Evolutionary conservation across 1,140 invertebrate genomes (phyloP).

Genomic region (Agrypnia vestita): DNA sequence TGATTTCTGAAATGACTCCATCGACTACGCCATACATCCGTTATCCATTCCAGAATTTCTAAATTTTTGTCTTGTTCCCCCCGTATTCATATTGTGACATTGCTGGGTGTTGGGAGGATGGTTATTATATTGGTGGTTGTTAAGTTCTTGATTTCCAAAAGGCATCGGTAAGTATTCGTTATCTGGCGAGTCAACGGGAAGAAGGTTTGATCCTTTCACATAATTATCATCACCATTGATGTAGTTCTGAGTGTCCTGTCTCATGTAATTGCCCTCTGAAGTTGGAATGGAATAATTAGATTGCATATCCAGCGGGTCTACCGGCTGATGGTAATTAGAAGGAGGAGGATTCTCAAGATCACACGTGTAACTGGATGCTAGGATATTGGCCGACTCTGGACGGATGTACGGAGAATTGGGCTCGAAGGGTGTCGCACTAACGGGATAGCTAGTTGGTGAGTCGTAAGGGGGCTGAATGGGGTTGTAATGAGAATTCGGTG

Average conservation of each 20-base stretch:
- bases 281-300: conserved; percentile 49
- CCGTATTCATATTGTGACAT: conserved; percentile 64
- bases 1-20: neutral
- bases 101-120: conserved; percentile 63
- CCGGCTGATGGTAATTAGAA: conserved; percentile 58
- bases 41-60: conserved; percentile 69
- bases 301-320: conserved; percentile 55
- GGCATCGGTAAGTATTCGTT: conserved; percentile 59
- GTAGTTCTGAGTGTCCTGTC: conserved; percentile 64
- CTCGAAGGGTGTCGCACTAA: conserved; percentile 65
- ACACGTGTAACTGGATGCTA: conserved; percentile 72
- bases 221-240: conserved; percentile 67
- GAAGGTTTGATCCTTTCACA: conserved; percentile 67
- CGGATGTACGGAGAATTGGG: conserved; percentile 70
- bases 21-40: conserved; percentile 68
- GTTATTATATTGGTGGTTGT: conserved; percentile 64
- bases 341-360: conserved; percentile 56
- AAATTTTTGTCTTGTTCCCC: conserved; percentile 67
- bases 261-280: conserved; percentile 69
- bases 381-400: conserved; percentile 71
- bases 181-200: conserved; percentile 63
- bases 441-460: conserved; percentile 66
- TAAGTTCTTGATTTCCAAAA: conserved; percentile 60
- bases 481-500: conserved; percentile 66
- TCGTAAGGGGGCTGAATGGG: conserved; percentile 67